Evolutionary conservation across 2,888 invertebrate species (phyloP).

Genomic region (Agonopterix alstromeriana): DNA sequence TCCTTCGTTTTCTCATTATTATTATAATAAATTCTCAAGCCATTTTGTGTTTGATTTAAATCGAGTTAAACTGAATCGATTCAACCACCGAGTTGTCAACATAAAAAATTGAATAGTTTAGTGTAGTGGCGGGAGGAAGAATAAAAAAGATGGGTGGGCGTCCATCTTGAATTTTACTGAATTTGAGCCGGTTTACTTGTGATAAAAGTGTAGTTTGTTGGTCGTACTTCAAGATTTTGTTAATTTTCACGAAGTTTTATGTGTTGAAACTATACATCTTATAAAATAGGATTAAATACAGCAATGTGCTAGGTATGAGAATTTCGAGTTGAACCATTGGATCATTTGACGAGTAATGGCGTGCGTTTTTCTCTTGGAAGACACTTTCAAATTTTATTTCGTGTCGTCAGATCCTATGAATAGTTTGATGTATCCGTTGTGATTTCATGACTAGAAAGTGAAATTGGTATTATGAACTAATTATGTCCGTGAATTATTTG

Average conservation of each 20-base stretch:
- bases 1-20: too few species aligned
- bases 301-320: slow-evolving; percentile 85
- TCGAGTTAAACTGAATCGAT: background rate
- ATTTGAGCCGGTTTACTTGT: slow-evolving; percentile 84
- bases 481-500: slow-evolving; percentile 23
- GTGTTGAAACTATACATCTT: slow-evolving; percentile 60
- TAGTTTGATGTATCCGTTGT: slow-evolving; percentile 15
- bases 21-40: too few species aligned
- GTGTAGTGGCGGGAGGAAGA: slow-evolving; percentile 22
- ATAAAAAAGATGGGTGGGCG: slow-evolving; percentile 79
- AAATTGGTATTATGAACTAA: slow-evolving; percentile 19
- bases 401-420: slow-evolving; percentile 48
- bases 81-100: slow-evolving; percentile 1
- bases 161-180: slow-evolving; percentile 88
- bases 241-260: slow-evolving; percentile 67
- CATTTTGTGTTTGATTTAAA: too few species aligned
- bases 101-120: background rate
- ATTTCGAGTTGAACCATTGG: slow-evolving; percentile 59
- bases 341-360: slow-evolving; percentile 80
- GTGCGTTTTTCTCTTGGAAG: slow-evolving; percentile 79
- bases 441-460: slow-evolving; percentile 18
- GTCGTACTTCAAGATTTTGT: slow-evolving; percentile 58
- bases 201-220: slow-evolving; percentile 73
- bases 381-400: slow-evolving; percentile 73
- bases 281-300: slow-evolving; percentile 78